A percentile compares a stretch with the other conserved stretches of the same genome.
These are phyloP conservation scores for Montipora efflorescens DNA, from an alignment of 64 coral and sea anemone genomes.

Conservation along the genomic window DNA sequence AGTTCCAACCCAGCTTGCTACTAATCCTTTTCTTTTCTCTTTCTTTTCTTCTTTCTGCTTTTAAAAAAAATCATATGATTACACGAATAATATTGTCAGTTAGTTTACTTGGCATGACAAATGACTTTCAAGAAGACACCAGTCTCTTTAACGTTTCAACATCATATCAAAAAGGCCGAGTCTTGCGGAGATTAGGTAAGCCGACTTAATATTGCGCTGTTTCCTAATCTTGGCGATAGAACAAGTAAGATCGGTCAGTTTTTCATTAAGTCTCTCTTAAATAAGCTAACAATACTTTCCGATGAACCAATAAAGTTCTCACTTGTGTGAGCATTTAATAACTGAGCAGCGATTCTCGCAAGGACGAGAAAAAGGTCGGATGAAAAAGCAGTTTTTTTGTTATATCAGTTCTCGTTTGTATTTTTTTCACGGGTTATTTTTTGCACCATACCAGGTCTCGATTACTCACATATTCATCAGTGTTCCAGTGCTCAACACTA, in stretches of 20 bases:
- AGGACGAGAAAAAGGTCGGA: not conserved
- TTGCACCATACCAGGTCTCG: not conserved
- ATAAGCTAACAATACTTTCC: not conserved
- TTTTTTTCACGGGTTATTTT: not conserved
- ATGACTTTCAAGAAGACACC: constrained; percentile 23
- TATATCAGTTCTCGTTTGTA: too few relatives aligned
- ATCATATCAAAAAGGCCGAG: constrained; percentile 9
- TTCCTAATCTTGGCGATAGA: constrained; percentile 2
- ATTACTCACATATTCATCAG: not conserved
- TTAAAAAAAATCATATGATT: not conserved
- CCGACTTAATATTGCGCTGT: not conserved
- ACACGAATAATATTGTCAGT: not conserved
- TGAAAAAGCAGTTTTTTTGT: too few relatives aligned
- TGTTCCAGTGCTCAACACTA: not conserved
- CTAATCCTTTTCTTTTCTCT: not conserved
- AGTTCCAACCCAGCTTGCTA: not conserved
- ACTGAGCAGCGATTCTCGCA: not conserved
- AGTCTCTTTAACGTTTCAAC: constrained; percentile 31
- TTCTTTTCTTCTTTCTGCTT: not conserved
- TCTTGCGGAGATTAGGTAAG: not conserved
- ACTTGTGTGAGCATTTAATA: not conserved
- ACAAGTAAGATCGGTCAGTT: not conserved
- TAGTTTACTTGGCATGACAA: constrained; percentile 4
- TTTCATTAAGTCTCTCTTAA: not conserved
- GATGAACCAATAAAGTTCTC: not conserved